Conservation (phyloP, 2,113 vertebrate genomes). For the Chionis minor region DNA sequence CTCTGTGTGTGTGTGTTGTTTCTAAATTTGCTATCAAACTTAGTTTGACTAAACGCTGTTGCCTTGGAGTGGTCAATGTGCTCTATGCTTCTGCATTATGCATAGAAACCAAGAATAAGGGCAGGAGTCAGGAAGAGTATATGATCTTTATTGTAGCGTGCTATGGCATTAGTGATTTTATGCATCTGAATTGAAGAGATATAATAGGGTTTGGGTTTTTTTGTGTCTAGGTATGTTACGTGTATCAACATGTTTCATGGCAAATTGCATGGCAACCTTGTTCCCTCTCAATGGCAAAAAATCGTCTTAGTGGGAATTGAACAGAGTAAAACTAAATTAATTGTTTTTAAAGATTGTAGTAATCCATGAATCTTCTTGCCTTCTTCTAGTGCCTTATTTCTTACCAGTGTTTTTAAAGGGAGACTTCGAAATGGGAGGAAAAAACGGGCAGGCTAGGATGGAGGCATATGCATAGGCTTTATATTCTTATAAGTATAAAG, state of each 20-base stretch:
- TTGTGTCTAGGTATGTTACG: background rate
- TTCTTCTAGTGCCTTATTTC: background rate
- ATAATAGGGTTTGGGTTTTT: rapidly evolving
- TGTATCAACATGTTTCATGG: rapidly evolving
- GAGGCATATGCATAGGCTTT: background rate
- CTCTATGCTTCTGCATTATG: background rate
- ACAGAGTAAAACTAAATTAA: background rate
- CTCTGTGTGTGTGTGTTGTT: background rate
- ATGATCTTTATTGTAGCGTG: background rate
- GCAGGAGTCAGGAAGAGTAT: background rate
- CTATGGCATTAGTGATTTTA: background rate
- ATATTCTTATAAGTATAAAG: background rate
- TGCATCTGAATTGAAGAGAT: background rate
- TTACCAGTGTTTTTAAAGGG: background rate
- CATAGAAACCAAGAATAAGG: background rate
- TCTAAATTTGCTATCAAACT: background rate
- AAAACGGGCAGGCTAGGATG: background rate
- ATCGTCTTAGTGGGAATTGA: background rate
- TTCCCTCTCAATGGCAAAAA: background rate
- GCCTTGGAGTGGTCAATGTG: background rate
- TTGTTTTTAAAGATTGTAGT: background rate
- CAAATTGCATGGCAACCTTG: background rate
- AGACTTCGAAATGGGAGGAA: background rate
- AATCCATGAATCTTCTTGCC: background rate
- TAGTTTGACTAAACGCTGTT: too few species aligned